Conservation (phyloP, 1,140 invertebrate species). For the Lucilia cuprina region DNA sequence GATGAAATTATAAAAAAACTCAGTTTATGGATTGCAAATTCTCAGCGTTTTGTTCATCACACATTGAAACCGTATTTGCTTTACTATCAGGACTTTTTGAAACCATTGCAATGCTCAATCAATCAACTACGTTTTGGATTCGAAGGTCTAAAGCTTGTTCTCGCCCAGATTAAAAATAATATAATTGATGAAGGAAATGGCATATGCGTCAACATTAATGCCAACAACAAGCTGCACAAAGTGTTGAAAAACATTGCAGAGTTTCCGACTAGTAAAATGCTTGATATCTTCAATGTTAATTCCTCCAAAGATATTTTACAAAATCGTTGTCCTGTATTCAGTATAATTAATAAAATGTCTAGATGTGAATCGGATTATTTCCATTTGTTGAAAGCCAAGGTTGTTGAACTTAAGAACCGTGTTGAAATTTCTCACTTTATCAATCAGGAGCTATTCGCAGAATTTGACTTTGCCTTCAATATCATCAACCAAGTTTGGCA, state of each 20-base stretch:
- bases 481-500: slow-evolving; percentile 76
- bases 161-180: slow-evolving; percentile 39
- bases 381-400: slow-evolving; percentile 70
- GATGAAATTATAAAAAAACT: slow-evolving; percentile 48
- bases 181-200: background rate
- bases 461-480: slow-evolving; percentile 63
- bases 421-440: slow-evolving; percentile 52
- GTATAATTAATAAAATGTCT: slow-evolving; percentile 46
- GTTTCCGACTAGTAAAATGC: slow-evolving; percentile 46
- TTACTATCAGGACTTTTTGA: slow-evolving; percentile 58
- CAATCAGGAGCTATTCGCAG: slow-evolving; percentile 63
- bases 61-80: slow-evolving; percentile 47
- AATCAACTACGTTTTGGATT: slow-evolving; percentile 51
- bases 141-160: slow-evolving; percentile 48
- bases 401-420: slow-evolving; percentile 69
- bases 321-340: slow-evolving; percentile 44
- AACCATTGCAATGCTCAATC: slow-evolving; percentile 54
- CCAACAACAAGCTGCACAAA: slow-evolving; percentile 42
- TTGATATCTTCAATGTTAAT: slow-evolving; percentile 42
- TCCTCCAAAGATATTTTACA: slow-evolving; percentile 21
- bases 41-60: slow-evolving; percentile 55
- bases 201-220: slow-evolving; percentile 35
- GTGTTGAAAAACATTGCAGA: slow-evolving; percentile 49
- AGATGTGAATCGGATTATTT: slow-evolving; percentile 56
- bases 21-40: slow-evolving; percentile 57